phyloP scores from a whole-genome alignment of 2,888 invertebrate species.

The Leucozona laternaria region DNA sequence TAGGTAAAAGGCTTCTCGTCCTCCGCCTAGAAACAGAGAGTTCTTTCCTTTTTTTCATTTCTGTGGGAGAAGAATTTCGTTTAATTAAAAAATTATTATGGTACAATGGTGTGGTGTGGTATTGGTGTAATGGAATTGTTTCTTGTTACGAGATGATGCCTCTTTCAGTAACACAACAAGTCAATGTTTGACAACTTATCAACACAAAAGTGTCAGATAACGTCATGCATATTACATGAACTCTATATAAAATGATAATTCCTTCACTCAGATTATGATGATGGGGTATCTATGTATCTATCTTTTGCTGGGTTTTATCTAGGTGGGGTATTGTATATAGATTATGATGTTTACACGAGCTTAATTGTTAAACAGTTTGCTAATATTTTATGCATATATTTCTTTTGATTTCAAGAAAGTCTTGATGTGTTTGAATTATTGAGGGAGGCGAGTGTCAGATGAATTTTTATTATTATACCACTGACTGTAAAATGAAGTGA shows the following conservation, averaged over 20 bases:
- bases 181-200: conserved; percentile 57
- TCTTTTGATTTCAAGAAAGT: background rate
- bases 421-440: background rate
- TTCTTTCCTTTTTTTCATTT: background rate
- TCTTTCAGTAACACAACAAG: conserved; percentile 14
- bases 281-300: background rate
- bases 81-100: conserved; percentile 5
- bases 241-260: conserved; percentile 7
- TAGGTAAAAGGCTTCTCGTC: background rate
- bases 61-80: background rate
- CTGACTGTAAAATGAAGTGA: background rate
- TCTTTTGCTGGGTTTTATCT: background rate
- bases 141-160: conserved; percentile 9
- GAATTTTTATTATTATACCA: background rate
- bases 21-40: background rate
- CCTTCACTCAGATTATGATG: background rate
- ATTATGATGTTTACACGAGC: conserved; percentile 17
- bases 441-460: background rate
- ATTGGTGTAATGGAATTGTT: background rate
- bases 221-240: conserved; percentile 46
- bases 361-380: conserved; percentile 5
- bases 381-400: background rate
- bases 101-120: background rate
- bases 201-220: conserved; percentile 62
- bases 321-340: background rate